Percentiles rank a stretch among this genome's conserved stretches.
phyloP scores from a whole-genome alignment of 1,140 invertebrate species.

The Bombus sibiricus region DNA sequence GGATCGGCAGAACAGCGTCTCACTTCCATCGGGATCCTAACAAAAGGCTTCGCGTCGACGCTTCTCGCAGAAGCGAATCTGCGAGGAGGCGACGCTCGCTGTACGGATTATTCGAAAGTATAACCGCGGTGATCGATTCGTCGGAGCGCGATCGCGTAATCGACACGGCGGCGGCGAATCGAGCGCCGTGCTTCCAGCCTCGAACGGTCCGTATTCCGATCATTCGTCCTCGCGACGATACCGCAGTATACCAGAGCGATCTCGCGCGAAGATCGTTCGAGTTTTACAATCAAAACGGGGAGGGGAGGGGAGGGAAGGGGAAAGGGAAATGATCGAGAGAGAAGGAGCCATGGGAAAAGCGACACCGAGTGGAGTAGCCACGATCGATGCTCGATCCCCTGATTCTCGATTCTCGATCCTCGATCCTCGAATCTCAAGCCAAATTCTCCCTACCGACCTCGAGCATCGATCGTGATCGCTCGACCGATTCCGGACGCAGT shows the following conservation, averaged over 20 bases:
- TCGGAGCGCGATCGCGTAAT: not conserved
- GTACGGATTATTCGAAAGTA: not conserved
- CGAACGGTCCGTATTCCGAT: constrained; percentile 10
- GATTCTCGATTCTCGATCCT: not conserved
- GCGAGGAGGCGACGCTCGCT: constrained; percentile 5
- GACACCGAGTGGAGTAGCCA: too few species aligned
- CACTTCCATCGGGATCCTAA: constrained; percentile 25
- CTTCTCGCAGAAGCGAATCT: constrained; percentile 21
- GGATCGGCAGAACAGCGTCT: not conserved
- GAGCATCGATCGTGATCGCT: constrained; percentile 30
- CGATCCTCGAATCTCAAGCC: constrained; percentile 1
- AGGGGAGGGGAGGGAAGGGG: too few species aligned
- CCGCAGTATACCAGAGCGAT: not conserved
- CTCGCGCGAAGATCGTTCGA: constrained; percentile 55
- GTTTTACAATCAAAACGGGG: constrained; percentile 68
- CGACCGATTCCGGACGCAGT: constrained; percentile 11
- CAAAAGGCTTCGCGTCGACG: not conserved
- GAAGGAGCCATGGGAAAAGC: not conserved
- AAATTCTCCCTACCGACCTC: not conserved
- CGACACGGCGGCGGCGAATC: not conserved
- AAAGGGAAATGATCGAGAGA: not conserved
- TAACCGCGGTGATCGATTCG: not conserved
- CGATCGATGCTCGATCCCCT: too few species aligned
- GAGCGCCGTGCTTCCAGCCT: not conserved
- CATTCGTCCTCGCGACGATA: constrained; percentile 34